Evolutionary conservation across 1,140 invertebrate species (phyloP).

Genomic region (Calephelis nemesis): DNA sequence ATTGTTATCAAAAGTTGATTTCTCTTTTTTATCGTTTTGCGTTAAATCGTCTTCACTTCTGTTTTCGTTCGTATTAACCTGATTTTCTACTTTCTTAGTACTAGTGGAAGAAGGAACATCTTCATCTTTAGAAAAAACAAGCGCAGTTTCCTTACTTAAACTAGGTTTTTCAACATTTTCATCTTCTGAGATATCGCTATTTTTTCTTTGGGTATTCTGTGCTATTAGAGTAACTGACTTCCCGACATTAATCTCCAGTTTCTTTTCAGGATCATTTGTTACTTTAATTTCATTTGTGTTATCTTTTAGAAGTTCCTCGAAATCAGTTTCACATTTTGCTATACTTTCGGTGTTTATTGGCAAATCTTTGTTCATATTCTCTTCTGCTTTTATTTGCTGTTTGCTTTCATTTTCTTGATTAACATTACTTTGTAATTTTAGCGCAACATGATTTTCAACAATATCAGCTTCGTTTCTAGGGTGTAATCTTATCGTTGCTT

Average conservation of each 20-base stretch:
- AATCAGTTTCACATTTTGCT: conserved; percentile 74
- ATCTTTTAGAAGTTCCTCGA: conserved; percentile 76
- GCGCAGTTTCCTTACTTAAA: conserved; percentile 26
- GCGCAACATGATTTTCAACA: conserved; percentile 31
- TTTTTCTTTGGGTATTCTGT: conserved; percentile 34
- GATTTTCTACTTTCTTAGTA: conserved; percentile 3
- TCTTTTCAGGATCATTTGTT: conserved; percentile 63
- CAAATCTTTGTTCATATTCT: conserved; percentile 1
- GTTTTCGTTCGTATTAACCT: conserved; percentile 15
- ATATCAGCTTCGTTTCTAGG: conserved; percentile 47
- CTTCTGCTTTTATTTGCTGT: conserved; percentile 5
- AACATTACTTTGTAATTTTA: conserved; percentile 9
- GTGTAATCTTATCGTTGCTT: conserved; percentile 46
- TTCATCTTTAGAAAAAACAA: conserved; percentile 16
- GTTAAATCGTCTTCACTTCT: background rate
- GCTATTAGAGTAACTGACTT: conserved; percentile 54
- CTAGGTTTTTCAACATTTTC: conserved; percentile 19
- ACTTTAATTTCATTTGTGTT: conserved; percentile 76
- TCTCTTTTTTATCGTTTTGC: conserved; percentile 1
- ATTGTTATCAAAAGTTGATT: conserved; percentile 3
- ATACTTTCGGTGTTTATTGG: conserved; percentile 33
- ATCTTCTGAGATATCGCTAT: conserved; percentile 28
- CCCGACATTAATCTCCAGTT: conserved; percentile 65
- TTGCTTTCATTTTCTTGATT: conserved; percentile 19
- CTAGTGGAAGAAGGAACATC: conserved; percentile 1